A percentile compares a stretch with the other conserved stretches of the same genome.
These are phyloP conservation scores for Eilema sororculum DNA, from an alignment of 2,888 invertebrate species.

Conservation along the genomic window DNA sequence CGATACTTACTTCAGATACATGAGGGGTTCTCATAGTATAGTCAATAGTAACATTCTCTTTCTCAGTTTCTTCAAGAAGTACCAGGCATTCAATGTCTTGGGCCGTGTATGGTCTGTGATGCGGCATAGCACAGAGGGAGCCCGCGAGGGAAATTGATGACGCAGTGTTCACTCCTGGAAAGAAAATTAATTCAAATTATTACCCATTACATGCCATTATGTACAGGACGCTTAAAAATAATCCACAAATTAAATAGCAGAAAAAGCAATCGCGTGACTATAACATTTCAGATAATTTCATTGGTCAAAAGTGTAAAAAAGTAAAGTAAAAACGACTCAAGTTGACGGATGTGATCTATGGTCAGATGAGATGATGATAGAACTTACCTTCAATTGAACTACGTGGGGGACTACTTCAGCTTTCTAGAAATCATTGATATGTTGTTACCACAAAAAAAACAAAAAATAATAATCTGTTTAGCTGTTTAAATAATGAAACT, in stretches of 20 bases:
- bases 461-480: background rate
- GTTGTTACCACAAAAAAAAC: background rate
- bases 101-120: conserved; percentile 57
- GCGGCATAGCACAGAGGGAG: conserved; percentile 57
- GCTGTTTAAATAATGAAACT: conserved; percentile 20
- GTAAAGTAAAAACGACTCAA: too few species aligned
- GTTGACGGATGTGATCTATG: background rate
- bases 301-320: too few species aligned
- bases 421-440: background rate
- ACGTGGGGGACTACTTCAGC: background rate
- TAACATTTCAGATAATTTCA: too few species aligned
- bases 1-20: conserved; percentile 26
- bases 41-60: conserved; percentile 49
- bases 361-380: background rate
- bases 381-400: background rate
- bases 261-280: too few species aligned
- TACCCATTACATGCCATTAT: too few species aligned
- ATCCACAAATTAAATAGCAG: background rate
- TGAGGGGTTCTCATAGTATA: conserved; percentile 42
- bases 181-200: background rate
- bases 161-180: conserved; percentile 50
- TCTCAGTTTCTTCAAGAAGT: conserved; percentile 50
- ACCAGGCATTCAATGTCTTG: conserved; percentile 37
- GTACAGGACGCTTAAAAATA: too few species aligned
- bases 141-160: conserved; percentile 68